Evolutionary conservation across 2,888 invertebrate species (phyloP).

Genomic region (Himalopsyche anomala): DNA sequence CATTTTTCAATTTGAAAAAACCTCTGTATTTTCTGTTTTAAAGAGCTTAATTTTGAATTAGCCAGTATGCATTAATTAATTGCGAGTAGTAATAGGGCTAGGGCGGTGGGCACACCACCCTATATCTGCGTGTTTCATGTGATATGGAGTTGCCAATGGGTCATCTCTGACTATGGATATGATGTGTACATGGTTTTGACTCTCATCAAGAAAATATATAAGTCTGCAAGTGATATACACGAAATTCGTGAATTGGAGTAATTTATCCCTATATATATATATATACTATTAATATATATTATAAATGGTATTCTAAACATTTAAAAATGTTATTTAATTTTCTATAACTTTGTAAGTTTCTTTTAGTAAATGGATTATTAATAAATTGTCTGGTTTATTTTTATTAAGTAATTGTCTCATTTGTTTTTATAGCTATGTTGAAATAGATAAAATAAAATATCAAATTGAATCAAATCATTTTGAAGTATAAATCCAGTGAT

Average conservation of each 20-base stretch:
- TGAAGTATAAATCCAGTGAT: conserved; percentile 65
- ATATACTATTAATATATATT: conserved; percentile 52
- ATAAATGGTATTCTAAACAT: conserved; percentile 59
- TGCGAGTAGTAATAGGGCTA: not conserved
- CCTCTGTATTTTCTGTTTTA: conserved; percentile 3
- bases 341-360: conserved; percentile 57
- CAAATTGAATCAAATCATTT: conserved; percentile 50
- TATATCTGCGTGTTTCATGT: conserved; percentile 57
- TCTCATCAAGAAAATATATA: conserved; percentile 58
- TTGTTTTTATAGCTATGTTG: conserved; percentile 39
- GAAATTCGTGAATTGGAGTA: conserved; percentile 58
- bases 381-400: conserved; percentile 54
- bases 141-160: conserved; percentile 55
- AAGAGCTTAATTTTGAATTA: not conserved
- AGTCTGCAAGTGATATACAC: conserved; percentile 62
- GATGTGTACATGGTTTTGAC: conserved; percentile 56
- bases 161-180: conserved; percentile 54
- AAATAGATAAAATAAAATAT: conserved; percentile 45
- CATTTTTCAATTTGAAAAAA: not conserved
- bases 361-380: conserved; percentile 56
- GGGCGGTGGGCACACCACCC: conserved; percentile 58
- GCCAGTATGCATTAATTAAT: conserved; percentile 21
- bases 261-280: conserved; percentile 53
- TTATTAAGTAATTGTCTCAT: conserved; percentile 47
- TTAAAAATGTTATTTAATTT: conserved; percentile 59